Percentiles rank a stretch among this genome's conserved stretches.
phyloP scores from a whole-genome alignment of 2,888 invertebrate species.

The Neelides folsomi region DNA sequence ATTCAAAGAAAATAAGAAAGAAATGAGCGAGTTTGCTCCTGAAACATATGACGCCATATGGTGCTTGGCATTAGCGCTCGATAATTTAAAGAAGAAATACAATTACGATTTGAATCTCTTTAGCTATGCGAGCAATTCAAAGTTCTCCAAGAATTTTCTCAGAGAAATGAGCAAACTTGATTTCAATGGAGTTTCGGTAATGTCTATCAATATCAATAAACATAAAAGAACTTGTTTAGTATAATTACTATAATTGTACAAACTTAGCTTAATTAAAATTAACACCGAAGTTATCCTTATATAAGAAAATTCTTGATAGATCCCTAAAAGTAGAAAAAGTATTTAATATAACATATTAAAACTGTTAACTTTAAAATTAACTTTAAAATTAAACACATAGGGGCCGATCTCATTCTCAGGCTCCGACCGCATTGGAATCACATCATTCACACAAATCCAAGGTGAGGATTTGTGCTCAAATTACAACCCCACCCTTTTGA shows the following conservation, averaged over 20 bases:
- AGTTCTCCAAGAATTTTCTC: conserved; percentile 58
- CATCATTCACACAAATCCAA: conserved; percentile 78
- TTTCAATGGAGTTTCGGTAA: conserved; percentile 76
- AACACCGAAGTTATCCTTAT: too few relatives aligned
- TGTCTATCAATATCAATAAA: too few relatives aligned
- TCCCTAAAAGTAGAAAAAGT: too few relatives aligned
- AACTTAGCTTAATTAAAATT: too few relatives aligned
- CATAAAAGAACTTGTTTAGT: too few relatives aligned
- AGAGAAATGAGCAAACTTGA: conserved; percentile 56
- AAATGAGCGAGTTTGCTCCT: conserved; percentile 47
- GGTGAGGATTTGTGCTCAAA: conserved; percentile 46
- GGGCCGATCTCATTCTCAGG: conserved; percentile 81
- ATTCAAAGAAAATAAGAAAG: background rate
- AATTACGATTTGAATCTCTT: conserved; percentile 48
- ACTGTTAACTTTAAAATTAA: too few relatives aligned
- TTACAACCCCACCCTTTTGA: too few relatives aligned
- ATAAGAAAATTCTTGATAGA: too few relatives aligned
- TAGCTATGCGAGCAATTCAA: conserved; percentile 53
- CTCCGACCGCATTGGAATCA: conserved; percentile 73
- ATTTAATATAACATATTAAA: too few relatives aligned
- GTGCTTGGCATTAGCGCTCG: conserved; percentile 68
- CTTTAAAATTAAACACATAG: conserved; percentile 43
- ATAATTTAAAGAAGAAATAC: conserved; percentile 41
- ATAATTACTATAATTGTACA: too few relatives aligned
- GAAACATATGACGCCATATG: conserved; percentile 83